Conservation (phyloP, 2,797 vertebrate genomes). For the Sebastes taczanowskii region DNA sequence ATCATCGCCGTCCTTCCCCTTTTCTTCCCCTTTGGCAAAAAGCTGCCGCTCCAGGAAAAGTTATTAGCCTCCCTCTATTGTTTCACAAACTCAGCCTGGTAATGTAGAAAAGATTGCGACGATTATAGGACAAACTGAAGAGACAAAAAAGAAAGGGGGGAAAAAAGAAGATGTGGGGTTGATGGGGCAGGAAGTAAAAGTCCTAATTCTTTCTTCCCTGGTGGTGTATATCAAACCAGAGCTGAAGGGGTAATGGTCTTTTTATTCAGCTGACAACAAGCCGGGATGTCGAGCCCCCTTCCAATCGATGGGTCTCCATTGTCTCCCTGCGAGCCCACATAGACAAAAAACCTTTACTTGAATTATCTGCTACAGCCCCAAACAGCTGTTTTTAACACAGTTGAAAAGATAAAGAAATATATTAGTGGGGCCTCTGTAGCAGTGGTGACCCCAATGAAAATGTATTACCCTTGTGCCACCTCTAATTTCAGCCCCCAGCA, state of each 20-base stretch:
- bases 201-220: constrained; percentile 80
- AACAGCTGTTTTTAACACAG: constrained; percentile 87
- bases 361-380: constrained; percentile 87
- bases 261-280: constrained; percentile 88
- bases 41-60: constrained; percentile 79
- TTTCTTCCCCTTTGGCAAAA: constrained; percentile 81
- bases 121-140: constrained; percentile 78
- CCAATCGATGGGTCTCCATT: constrained; percentile 88
- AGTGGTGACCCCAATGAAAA: constrained; percentile 82
- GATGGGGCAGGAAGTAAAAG: constrained; percentile 80
- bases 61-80: constrained; percentile 84
- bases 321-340: constrained; percentile 80
- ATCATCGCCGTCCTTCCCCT: constrained; percentile 77
- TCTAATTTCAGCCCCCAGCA: constrained; percentile 76
- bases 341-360: constrained; percentile 81
- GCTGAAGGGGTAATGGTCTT: constrained; percentile 88
- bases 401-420: constrained; percentile 87
- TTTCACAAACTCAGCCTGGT: constrained; percentile 81
- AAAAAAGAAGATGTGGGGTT: constrained; percentile 67
- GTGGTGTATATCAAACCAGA: constrained; percentile 81
- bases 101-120: constrained; percentile 86
- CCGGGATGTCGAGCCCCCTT: constrained; percentile 81
- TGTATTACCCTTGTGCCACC: constrained; percentile 75
- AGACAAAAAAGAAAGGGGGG: constrained; percentile 62
- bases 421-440: constrained; percentile 76